These are phyloP conservation scores for Cathartes aura DNA, from an alignment of 2,113 vertebrate genomes.

Conservation along the genomic window DNA sequence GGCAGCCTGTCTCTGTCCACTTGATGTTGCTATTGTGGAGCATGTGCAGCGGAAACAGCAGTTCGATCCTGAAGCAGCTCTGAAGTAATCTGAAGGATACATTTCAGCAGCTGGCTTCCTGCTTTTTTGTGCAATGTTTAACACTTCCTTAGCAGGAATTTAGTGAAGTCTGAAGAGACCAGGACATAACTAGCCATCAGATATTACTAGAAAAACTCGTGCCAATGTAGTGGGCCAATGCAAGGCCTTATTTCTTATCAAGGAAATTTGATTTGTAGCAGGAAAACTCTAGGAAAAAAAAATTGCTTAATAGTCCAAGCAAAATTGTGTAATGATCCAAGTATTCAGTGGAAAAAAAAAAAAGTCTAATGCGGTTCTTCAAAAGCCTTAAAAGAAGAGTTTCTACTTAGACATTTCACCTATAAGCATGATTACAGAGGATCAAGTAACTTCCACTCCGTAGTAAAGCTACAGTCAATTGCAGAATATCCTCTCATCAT, in stretches of 20 bases:
- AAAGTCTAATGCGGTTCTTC: not conserved
- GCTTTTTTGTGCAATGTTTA: not conserved
- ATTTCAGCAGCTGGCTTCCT: conserved; percentile 4
- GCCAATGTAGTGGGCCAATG: not conserved
- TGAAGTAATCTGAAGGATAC: not conserved
- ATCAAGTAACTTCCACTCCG: not conserved
- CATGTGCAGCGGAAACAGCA: not conserved
- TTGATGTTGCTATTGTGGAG: not conserved
- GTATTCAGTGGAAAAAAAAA: not conserved
- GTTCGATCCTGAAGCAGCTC: not conserved
- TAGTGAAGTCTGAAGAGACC: not conserved
- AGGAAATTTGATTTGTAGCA: not conserved
- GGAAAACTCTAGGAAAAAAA: not conserved
- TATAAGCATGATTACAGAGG: not conserved
- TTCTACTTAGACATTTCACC: not conserved
- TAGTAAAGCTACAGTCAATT: not conserved
- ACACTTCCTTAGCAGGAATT: not conserved
- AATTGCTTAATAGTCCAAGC: not conserved
- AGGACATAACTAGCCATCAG: not conserved
- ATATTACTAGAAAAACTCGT: not conserved
- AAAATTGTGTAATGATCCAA: not conserved
- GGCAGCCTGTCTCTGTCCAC: not conserved
- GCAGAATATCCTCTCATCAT: not conserved
- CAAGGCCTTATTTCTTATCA: not conserved
- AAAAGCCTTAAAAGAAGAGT: not conserved